Conservation (phyloP, 2,888 invertebrate species). For the Acholoe squamosa region DNA sequence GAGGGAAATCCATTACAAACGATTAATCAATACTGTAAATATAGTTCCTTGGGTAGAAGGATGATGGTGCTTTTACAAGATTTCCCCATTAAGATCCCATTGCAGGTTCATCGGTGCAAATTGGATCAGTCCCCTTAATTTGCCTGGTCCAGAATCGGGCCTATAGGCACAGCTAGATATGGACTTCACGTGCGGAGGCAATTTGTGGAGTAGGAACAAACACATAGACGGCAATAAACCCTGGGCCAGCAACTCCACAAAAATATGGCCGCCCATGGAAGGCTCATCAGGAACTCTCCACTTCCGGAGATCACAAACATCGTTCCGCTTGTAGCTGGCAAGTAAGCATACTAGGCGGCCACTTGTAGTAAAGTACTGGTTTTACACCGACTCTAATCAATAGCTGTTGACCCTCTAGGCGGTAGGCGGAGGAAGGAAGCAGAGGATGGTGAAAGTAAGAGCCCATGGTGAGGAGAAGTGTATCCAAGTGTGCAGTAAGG, state of each 20-base stretch:
- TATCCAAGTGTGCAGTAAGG: background rate
- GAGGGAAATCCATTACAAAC: too few relatives aligned
- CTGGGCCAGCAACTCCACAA: background rate
- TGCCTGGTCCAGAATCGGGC: background rate
- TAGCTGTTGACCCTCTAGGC: slow-evolving; percentile 43
- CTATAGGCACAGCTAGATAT: background rate
- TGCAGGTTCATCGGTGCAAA: background rate
- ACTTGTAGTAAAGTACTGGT: slow-evolving; percentile 53
- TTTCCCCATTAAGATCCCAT: background rate
- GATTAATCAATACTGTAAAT: too few relatives aligned
- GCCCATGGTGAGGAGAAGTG: background rate
- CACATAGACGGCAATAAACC: slow-evolving; percentile 7
- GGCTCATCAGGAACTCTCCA: slow-evolving; percentile 40
- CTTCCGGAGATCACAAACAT: slow-evolving; percentile 42
- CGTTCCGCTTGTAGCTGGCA: slow-evolving; percentile 6
- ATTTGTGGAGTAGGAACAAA: background rate
- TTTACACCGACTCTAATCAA: slow-evolving; percentile 33
- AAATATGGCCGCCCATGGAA: slow-evolving; percentile 1
- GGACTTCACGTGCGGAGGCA: slow-evolving; percentile 35
- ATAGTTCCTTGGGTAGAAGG: too few relatives aligned
- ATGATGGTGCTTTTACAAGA: background rate
- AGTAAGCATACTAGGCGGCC: slow-evolving; percentile 33
- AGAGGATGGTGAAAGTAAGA: slow-evolving; percentile 9
- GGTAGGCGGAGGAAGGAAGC: background rate
- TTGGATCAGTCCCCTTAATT: slow-evolving; percentile 5